Conservation (phyloP, 2,888 invertebrate genomes). For the Drosophila peninsularis region DNA sequence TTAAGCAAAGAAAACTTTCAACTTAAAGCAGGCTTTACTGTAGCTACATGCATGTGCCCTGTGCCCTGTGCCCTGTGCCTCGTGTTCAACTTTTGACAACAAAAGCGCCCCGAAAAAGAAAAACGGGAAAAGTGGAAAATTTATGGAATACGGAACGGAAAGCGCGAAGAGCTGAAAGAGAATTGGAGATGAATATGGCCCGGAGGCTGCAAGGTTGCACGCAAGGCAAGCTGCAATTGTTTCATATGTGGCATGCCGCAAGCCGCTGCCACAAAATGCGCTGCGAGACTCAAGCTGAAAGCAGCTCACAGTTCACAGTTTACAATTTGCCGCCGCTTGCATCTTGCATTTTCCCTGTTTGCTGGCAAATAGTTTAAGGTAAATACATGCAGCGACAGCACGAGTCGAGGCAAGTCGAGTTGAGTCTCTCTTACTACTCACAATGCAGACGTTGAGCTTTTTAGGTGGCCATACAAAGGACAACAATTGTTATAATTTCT, state of each 20-base stretch:
- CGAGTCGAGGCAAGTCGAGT: background rate
- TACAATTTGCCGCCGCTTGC: background rate
- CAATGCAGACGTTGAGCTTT: background rate
- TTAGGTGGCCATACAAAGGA: conserved; percentile 15
- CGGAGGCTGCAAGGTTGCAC: conserved; percentile 3
- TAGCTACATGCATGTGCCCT: background rate
- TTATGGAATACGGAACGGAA: conserved; percentile 16
- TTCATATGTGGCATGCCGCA: conserved; percentile 14
- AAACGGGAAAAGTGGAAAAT: conserved; percentile 14
- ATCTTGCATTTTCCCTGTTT: background rate
- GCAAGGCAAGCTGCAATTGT: conserved; percentile 17
- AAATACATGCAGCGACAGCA: conserved; percentile 2
- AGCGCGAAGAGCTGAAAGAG: conserved; percentile 7
- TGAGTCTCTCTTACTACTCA: background rate
- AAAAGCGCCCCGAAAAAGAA: conserved; percentile 12
- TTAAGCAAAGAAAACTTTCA: no score
- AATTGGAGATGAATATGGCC: conserved; percentile 10
- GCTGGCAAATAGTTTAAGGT: conserved; percentile 10
- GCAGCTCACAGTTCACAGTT: conserved; percentile 3
- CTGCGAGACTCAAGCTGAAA: conserved; percentile 3
- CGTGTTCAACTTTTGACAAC: conserved; percentile 29
- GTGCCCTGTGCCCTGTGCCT: background rate
- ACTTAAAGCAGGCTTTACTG: conserved; percentile 4
- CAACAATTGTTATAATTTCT: conserved; percentile 13
- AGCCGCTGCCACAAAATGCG: conserved; percentile 11